A percentile compares a stretch with the other conserved stretches of the same genome.
These are phyloP conservation scores for Pristis pectinata DNA, from an alignment of 2,797 vertebrate species.

Conservation along the genomic window DNA sequence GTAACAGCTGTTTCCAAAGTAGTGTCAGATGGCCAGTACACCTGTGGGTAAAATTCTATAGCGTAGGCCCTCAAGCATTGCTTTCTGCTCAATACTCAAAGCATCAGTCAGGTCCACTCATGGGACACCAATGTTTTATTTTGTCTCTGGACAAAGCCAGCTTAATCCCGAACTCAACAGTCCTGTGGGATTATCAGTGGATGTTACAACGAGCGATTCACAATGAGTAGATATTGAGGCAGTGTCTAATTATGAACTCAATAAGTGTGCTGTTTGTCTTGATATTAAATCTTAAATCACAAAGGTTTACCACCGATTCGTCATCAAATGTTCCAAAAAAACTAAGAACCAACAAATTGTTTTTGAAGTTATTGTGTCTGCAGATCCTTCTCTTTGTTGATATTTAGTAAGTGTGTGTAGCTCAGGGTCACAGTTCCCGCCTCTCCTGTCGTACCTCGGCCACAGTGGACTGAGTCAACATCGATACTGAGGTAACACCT, in stretches of 20 bases:
- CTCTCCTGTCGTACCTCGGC: too few species aligned
- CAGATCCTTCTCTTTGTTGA: too few species aligned
- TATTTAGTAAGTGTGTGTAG: too few species aligned
- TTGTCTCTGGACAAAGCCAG: neutral
- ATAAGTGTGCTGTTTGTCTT: neutral
- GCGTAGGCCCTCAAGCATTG: neutral
- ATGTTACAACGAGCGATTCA: neutral
- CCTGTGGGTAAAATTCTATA: neutral
- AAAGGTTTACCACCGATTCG: neutral
- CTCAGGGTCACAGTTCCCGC: too few species aligned
- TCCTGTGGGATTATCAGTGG: neutral
- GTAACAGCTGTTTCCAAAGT: neutral
- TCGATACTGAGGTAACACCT: too few species aligned
- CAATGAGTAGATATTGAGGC: neutral
- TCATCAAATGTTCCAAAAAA: neutral
- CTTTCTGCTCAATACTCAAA: neutral
- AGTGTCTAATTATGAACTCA: neutral
- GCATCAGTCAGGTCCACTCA: neutral
- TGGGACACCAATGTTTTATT: neutral
- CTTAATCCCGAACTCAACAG: neutral
- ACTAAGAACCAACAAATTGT: neutral
- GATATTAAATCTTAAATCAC: neutral
- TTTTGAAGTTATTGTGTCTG: neutral
- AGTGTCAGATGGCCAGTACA: conserved; percentile 25
- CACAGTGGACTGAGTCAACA: too few species aligned